Evolutionary conservation across 2,113 vertebrate genomes (phyloP), one percentile per base, ranked within the genome.

Genomic region (Anas platyrhynchos): DNA sequence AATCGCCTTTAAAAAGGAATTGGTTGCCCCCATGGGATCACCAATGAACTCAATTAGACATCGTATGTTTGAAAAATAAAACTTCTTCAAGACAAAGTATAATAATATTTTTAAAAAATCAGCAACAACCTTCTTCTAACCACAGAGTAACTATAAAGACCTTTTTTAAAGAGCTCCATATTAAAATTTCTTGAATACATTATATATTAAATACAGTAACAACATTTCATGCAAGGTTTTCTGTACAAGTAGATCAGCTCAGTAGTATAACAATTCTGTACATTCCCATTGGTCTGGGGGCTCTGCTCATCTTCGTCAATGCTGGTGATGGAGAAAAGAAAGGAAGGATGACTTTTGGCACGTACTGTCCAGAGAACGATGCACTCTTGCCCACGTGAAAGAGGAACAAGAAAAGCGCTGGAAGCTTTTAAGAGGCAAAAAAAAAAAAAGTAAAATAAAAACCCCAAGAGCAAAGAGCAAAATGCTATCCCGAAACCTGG

Each of bases 161-260:
- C 68, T 93, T 93, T 93, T 75, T 86, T 90, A 65, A 95, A 97
- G 96, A 97, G 98, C 97, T 98, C 91, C 93, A 96, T 98, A 97
- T 98, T 98, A 98, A 98, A 97, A 98, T 98, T 97, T 96, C 84
- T 97, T 97, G 96, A 97, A 98, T 98, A 98, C 98, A 98, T 98
- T 98, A 98, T 98, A 98, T 98, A 98, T 98, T 99, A 98, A 98
- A 98, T 98, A 98, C 98, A 99, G 98, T 98, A 99, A 98, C 98
- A 98, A 98, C 97, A 98, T 98, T 98, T 98, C 98, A 98, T 99
- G 98, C 98, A 98, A 97, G 88, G 94, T 95, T 95, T 98, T 97
- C 97, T 98, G 97, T 97, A 98, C 98, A 99, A 97, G 98, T 66
- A 95, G 96, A 97, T 98, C 97, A 98, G 96, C 97, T 99, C 98